Evolutionary conservation across 2,113 vertebrate genomes (phyloP).

Genomic region (Neopipo cinnamomea): DNA sequence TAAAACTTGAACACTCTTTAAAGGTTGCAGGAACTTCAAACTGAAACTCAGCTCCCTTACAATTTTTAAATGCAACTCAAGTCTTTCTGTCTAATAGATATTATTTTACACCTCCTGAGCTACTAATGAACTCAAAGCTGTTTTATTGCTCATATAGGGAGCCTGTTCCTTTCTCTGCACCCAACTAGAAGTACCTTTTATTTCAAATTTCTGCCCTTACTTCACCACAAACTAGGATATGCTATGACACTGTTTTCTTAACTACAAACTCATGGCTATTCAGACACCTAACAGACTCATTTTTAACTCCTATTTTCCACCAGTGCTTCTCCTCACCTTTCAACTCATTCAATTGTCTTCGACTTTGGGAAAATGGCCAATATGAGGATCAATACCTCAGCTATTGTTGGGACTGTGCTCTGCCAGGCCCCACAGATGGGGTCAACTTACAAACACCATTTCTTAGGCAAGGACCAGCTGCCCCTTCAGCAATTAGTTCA

Average conservation of each 20-base stretch:
- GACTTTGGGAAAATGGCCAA: neutral
- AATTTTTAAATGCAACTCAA: neutral
- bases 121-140: neutral
- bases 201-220: neutral
- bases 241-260: neutral
- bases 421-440: neutral
- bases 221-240: neutral
- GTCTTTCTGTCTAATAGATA: neutral
- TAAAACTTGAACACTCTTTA: neutral
- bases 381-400: neutral
- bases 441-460: neutral
- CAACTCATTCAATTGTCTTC: neutral
- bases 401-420: neutral
- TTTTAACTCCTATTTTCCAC: neutral
- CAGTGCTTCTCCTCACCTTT: neutral
- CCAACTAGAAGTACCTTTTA: neutral
- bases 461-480: neutral
- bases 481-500: neutral
- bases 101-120: neutral
- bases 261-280: neutral
- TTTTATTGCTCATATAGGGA: neutral
- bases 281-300: neutral
- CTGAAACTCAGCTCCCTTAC: neutral
- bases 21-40: neutral
- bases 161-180: neutral